Evolutionary conservation across 1,140 invertebrate species (phyloP).

Genomic region (Drosophila varians): DNA sequence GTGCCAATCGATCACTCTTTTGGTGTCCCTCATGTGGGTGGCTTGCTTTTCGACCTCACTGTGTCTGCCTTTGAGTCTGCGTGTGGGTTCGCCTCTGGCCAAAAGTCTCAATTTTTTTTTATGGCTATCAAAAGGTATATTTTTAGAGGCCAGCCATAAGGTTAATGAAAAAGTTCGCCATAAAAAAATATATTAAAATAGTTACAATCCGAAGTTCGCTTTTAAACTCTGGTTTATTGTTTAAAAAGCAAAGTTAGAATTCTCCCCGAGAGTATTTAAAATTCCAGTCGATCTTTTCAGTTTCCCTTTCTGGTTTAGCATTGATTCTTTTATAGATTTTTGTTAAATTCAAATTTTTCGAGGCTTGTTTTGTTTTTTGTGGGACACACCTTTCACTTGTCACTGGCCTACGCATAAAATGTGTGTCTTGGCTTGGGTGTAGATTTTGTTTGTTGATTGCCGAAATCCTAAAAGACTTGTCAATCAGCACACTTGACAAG

Average conservation of each 20-base stretch:
- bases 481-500: slow-evolving; percentile 79
- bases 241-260: neutral
- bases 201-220: too few species aligned
- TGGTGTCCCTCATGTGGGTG: slow-evolving; percentile 49
- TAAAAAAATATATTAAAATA: neutral
- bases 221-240: too few species aligned
- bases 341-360: neutral
- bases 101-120: slow-evolving; percentile 50
- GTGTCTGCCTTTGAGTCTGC: slow-evolving; percentile 63
- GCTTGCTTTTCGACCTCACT: slow-evolving; percentile 44
- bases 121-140: slow-evolving; percentile 18
- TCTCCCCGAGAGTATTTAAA: neutral
- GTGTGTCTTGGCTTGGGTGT: slow-evolving; percentile 30
- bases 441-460: slow-evolving; percentile 61
- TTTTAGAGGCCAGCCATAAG: slow-evolving; percentile 8
- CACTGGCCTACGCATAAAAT: slow-evolving; percentile 62
- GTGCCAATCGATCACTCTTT: slow-evolving; percentile 59
- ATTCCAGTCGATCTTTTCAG: neutral
- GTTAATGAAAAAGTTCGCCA: neutral
- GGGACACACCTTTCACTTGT: slow-evolving; percentile 68
- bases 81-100: slow-evolving; percentile 67
- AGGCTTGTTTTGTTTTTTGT: slow-evolving; percentile 17
- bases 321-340: slow-evolving; percentile 1
- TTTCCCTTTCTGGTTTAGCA: slow-evolving; percentile 41
- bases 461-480: slow-evolving; percentile 77